Conservation (phyloP, 2,113 vertebrate genomes). For the Oryzias woworae region DNA sequence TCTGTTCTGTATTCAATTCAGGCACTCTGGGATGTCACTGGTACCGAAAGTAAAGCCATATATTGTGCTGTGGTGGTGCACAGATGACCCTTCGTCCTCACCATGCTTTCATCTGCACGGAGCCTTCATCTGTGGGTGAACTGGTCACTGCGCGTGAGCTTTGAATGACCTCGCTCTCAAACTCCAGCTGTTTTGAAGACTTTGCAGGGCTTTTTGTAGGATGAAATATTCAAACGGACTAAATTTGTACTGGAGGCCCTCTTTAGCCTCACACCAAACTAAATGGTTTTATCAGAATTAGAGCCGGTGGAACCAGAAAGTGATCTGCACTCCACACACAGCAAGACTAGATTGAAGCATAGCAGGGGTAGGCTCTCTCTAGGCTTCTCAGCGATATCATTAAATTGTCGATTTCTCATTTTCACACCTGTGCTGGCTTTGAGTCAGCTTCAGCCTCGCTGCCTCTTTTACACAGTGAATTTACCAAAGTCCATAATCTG, state of each 20-base stretch:
- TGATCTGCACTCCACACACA: slow-evolving; percentile 44
- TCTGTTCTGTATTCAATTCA: slow-evolving; percentile 38
- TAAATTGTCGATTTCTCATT: slow-evolving; percentile 33
- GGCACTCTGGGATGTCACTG: slow-evolving; percentile 20
- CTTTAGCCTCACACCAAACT: slow-evolving; percentile 29
- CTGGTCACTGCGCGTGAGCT: slow-evolving; percentile 18
- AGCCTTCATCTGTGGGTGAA: slow-evolving; percentile 24
- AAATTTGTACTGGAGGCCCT: slow-evolving; percentile 42
- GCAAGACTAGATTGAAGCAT: slow-evolving; percentile 33
- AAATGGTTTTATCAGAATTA: slow-evolving; percentile 44
- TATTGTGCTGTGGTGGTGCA: slow-evolving; percentile 11
- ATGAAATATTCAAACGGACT: slow-evolving; percentile 17
- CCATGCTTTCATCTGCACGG: slow-evolving; percentile 18
- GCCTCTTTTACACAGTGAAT: slow-evolving; percentile 10
- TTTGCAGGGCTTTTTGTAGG: slow-evolving; percentile 5
- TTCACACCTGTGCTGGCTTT: slow-evolving; percentile 40
- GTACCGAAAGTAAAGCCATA: not conserved
- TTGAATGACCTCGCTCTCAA: not conserved
- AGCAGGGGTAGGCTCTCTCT: slow-evolving; percentile 23
- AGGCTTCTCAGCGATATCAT: slow-evolving; percentile 25
- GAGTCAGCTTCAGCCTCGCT: slow-evolving; percentile 15
- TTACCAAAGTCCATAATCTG: slow-evolving; percentile 15
- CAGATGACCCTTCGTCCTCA: slow-evolving; percentile 10
- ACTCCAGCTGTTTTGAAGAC: slow-evolving; percentile 15
- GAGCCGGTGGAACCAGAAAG: slow-evolving; percentile 45